Evolutionary conservation across 1,140 invertebrate species (phyloP).

Genomic region (Lepidostoma basale): DNA sequence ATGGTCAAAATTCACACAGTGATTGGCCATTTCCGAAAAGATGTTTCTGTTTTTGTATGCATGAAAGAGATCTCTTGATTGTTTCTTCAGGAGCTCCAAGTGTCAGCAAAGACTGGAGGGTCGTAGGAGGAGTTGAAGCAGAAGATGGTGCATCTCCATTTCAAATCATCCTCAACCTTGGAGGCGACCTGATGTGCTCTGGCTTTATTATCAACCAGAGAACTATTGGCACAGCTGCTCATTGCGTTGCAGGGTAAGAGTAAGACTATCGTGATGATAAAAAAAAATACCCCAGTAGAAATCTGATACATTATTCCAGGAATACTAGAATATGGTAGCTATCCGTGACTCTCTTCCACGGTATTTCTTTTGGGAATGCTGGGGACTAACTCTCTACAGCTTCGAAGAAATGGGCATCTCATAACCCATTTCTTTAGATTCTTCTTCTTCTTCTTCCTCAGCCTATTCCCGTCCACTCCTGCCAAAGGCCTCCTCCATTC

Average conservation of each 20-base stretch:
- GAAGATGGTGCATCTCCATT: slow-evolving; percentile 54
- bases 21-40: too few relatives aligned
- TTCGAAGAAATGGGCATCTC: too few relatives aligned
- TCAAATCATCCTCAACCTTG: slow-evolving; percentile 54
- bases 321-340: not conserved
- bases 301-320: slow-evolving; percentile 5
- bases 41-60: not conserved
- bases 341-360: too few relatives aligned
- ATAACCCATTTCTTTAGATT: too few relatives aligned
- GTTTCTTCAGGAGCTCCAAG: slow-evolving; percentile 4
- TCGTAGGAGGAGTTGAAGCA: slow-evolving; percentile 56
- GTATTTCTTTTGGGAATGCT: too few relatives aligned
- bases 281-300: too few relatives aligned
- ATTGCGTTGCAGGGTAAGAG: slow-evolving; percentile 59
- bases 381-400: too few relatives aligned
- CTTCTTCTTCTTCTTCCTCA: too few relatives aligned
- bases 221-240: slow-evolving; percentile 61
- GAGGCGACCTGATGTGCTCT: slow-evolving; percentile 58
- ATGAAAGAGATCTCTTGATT: not conserved
- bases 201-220: slow-evolving; percentile 58
- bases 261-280: too few relatives aligned
- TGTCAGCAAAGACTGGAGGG: slow-evolving; percentile 42
- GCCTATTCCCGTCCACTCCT: too few relatives aligned
- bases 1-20: too few relatives aligned
- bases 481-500: too few relatives aligned